These are phyloP conservation scores for Leguminivora glycinivorella DNA, from an alignment of 1,140 invertebrate genomes.

Conservation along the genomic window DNA sequence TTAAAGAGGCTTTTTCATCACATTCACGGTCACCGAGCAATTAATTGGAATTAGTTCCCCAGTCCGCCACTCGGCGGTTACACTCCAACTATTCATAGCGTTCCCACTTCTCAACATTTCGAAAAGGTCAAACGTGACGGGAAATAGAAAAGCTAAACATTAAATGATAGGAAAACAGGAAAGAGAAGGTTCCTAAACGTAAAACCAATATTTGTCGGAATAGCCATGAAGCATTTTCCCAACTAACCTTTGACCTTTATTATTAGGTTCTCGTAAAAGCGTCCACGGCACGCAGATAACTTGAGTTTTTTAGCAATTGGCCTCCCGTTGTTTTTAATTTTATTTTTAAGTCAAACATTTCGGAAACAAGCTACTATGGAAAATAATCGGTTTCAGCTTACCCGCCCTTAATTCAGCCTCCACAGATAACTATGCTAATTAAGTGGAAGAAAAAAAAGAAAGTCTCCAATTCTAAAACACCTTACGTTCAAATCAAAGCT, in stretches of 20 bases:
- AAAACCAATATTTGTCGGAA: no score
- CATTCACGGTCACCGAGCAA: neutral
- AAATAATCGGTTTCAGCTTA: neutral
- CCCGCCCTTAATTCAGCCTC: neutral
- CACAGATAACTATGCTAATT: slow-evolving; percentile 16
- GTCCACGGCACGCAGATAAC: no score
- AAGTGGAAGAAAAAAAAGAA: slow-evolving; percentile 13
- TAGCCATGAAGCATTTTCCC: no score
- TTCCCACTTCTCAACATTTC: neutral
- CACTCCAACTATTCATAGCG: neutral
- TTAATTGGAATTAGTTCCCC: neutral
- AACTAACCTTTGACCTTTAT: no score
- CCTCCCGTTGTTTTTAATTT: no score
- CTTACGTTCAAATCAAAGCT: neutral
- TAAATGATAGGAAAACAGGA: neutral
- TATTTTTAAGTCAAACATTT: no score
- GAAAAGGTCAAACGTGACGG: neutral
- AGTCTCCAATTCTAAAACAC: neutral
- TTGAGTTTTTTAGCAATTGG: no score
- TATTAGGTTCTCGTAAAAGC: no score
- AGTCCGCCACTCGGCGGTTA: neutral
- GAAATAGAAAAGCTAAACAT: neutral
- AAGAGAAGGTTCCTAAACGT: neutral
- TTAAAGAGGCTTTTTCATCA: no score
- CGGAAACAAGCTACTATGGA: neutral